Conservation (phyloP, 2,888 invertebrate species). For the Drosophila helvetica region DNA sequence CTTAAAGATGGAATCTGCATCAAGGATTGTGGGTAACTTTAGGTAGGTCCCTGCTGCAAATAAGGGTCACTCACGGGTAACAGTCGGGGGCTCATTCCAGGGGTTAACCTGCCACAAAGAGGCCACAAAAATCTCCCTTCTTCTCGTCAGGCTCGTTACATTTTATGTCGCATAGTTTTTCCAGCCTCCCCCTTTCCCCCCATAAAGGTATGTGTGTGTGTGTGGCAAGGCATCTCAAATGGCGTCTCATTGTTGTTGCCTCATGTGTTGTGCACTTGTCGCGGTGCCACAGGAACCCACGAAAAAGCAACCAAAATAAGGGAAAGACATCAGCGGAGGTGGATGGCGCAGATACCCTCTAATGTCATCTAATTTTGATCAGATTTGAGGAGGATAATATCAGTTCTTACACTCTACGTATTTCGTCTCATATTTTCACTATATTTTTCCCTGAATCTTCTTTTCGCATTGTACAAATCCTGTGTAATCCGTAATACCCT, state of each 20-base stretch:
- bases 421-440: neutral
- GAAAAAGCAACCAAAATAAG: neutral
- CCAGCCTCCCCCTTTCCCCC: slow-evolving; percentile 29
- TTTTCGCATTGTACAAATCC: neutral
- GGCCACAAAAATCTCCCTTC: slow-evolving; percentile 23
- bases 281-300: slow-evolving; percentile 9
- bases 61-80: slow-evolving; percentile 10
- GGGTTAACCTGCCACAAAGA: slow-evolving; percentile 28
- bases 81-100: neutral
- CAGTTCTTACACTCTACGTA: too few species aligned
- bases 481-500: neutral
- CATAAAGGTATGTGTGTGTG: slow-evolving; percentile 22
- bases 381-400: too few species aligned
- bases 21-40: slow-evolving; percentile 6
- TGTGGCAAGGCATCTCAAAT: slow-evolving; percentile 30
- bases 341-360: neutral
- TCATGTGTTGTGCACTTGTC: slow-evolving; percentile 44
- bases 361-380: neutral
- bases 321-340: neutral
- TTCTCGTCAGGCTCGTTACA: slow-evolving; percentile 35
- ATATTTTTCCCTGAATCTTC: neutral
- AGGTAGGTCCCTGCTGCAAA: slow-evolving; percentile 6
- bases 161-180: slow-evolving; percentile 44
- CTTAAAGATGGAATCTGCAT: neutral
- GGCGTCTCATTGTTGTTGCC: slow-evolving; percentile 42